Evolutionary conservation across 2,888 invertebrate genomes (phyloP).

Genomic region (Lycocerus yunnanus): DNA sequence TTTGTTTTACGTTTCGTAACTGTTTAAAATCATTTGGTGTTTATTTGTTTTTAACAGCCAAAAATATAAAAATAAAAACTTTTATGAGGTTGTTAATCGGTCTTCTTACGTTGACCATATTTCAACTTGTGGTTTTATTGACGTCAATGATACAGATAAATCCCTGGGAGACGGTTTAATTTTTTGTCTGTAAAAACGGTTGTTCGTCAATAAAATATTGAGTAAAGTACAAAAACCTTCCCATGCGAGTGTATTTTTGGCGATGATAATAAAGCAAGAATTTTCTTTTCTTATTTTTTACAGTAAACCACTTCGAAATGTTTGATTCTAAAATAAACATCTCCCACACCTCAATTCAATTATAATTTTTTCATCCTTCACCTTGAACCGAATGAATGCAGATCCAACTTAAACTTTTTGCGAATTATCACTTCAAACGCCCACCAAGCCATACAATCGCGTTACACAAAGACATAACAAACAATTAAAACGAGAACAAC

Average conservation of each 20-base stretch:
- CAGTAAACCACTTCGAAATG: neutral
- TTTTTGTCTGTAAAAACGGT: neutral
- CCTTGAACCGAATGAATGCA: neutral
- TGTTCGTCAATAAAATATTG: neutral
- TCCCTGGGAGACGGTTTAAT: neutral
- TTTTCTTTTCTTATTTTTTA: neutral
- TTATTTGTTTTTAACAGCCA: neutral
- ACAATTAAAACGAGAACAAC: neutral
- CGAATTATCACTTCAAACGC: neutral
- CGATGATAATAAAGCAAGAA: neutral
- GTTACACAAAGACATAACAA: neutral
- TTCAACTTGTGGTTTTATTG: neutral
- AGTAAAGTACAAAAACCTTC: neutral
- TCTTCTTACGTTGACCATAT: neutral
- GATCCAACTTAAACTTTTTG: neutral
- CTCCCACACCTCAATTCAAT: neutral
- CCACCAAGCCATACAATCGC: neutral
- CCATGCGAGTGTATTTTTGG: neutral
- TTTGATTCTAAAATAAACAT: neutral
- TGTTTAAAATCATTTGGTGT: neutral
- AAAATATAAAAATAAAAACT: neutral
- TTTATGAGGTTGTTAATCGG: neutral
- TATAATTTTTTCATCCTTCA: neutral
- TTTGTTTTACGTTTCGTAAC: neutral
- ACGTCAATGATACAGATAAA: neutral